Conservation (phyloP, 2,888 invertebrate species). For the Oscheius onirici region DNA sequence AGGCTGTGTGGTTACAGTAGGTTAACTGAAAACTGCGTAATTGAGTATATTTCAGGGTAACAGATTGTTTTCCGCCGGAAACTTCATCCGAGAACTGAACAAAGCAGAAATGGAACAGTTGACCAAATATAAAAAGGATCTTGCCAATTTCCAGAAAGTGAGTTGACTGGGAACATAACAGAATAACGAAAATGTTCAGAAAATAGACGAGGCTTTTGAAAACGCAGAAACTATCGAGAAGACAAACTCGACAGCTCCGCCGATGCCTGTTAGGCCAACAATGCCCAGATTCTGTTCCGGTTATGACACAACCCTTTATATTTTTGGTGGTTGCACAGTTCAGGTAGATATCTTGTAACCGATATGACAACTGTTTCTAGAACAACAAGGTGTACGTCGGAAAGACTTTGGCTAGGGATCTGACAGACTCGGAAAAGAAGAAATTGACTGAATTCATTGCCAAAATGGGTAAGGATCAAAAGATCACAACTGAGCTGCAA, state of each 20-base stretch:
- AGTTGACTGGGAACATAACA: conserved; percentile 4
- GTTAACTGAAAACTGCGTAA: not conserved
- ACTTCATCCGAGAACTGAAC: conserved; percentile 63
- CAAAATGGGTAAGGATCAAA: conserved; percentile 50
- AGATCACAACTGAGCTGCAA: conserved; percentile 43
- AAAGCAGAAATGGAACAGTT: conserved; percentile 58
- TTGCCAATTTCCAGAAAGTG: conserved; percentile 63
- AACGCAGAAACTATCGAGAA: conserved; percentile 61
- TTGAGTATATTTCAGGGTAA: conserved; percentile 59
- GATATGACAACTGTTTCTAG: conserved; percentile 35
- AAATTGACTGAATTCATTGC: conserved; percentile 59
- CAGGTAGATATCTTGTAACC: too few relatives aligned
- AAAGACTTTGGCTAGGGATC: conserved; percentile 61
- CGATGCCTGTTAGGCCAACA: conserved; percentile 63
- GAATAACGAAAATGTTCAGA: conserved; percentile 39
- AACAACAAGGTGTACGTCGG: conserved; percentile 69
- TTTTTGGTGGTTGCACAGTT: conserved; percentile 66
- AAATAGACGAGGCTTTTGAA: conserved; percentile 65
- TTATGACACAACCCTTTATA: conserved; percentile 65
- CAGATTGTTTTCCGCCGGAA: conserved; percentile 65
- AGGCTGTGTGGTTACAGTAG: conserved; percentile 57
- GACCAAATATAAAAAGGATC: conserved; percentile 63
- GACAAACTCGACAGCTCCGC: conserved; percentile 56
- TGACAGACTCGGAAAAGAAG: conserved; percentile 60
- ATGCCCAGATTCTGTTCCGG: conserved; percentile 65